Conservation (phyloP, 2,797 vertebrate species). For the Salmo trutta region DNA sequence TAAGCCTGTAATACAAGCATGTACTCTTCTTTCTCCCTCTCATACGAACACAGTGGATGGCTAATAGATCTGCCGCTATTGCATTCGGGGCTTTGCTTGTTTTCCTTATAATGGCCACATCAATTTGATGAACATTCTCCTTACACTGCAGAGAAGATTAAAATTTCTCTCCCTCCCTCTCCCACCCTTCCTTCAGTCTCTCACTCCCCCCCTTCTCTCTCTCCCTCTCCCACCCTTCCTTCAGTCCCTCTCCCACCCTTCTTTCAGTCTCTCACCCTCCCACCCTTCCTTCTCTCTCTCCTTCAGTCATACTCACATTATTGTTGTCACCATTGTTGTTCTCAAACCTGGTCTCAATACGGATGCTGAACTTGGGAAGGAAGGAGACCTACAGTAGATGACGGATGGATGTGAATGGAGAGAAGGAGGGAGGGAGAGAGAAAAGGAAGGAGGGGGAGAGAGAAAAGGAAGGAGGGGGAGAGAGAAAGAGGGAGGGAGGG, state of each 20-base stretch:
- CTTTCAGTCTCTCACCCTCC: conserved; percentile 14
- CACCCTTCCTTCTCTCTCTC: not conserved
- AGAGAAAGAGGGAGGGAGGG: too few relatives aligned
- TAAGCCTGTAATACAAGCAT: conserved; percentile 15
- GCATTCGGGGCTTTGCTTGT: conserved; percentile 59
- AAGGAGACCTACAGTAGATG: conserved; percentile 73
- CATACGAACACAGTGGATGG: conserved; percentile 37
- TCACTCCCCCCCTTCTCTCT: too few relatives aligned
- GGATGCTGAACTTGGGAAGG: conserved; percentile 79
- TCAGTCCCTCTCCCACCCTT: too few relatives aligned
- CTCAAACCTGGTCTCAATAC: conserved; percentile 82
- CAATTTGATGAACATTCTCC: conserved; percentile 58
- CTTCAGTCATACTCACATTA: conserved; percentile 74
- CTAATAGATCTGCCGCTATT: conserved; percentile 63
- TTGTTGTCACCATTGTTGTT: conserved; percentile 81
- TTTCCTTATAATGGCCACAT: conserved; percentile 60
- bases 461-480: too few relatives aligned
- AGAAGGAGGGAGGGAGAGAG: not conserved
- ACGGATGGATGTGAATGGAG: not conserved
- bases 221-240: too few relatives aligned
- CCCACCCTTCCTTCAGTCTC: too few relatives aligned
- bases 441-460: not conserved
- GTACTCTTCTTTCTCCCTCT: too few relatives aligned
- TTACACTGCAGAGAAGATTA: conserved; percentile 58
- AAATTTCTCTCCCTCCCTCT: conserved; percentile 15